Percentiles rank a stretch among this genome's conserved stretches.
These are phyloP conservation scores for Nothura maculosa DNA, from an alignment of 2,797 vertebrate species.

Conservation along the genomic window DNA sequence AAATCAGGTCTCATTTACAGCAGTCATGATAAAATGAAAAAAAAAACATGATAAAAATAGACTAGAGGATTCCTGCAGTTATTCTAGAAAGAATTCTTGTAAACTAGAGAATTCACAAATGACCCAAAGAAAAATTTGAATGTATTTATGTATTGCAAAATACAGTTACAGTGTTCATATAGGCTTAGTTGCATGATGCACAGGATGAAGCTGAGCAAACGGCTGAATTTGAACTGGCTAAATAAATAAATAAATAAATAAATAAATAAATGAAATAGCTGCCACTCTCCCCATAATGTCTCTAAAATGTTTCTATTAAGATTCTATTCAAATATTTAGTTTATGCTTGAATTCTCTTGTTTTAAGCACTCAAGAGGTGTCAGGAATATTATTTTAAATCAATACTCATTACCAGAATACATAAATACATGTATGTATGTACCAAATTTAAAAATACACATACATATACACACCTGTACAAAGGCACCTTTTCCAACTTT, in stretches of 20 bases:
- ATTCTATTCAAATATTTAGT: background rate
- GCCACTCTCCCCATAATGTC: background rate
- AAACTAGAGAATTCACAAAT: background rate
- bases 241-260: background rate
- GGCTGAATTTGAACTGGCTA: background rate
- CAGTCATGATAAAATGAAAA: background rate
- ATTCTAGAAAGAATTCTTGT: background rate
- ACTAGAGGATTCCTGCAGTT: background rate
- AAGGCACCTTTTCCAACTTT: background rate
- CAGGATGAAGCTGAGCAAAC: background rate
- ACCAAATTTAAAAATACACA: rapidly evolving
- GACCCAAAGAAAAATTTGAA: background rate
- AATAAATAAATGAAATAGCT: background rate
- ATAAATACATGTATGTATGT: background rate
- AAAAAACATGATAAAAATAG: background rate
- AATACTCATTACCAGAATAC: background rate
- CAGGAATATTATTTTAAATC: background rate
- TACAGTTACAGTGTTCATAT: background rate
- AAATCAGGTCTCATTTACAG: background rate
- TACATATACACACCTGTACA: rapidly evolving
- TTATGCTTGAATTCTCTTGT: background rate
- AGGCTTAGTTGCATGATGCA: background rate
- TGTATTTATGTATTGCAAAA: background rate
- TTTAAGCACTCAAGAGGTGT: background rate
- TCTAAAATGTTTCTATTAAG: background rate